Percentiles rank a stretch among this genome's conserved stretches.
phyloP scores from a whole-genome alignment of 2,797 vertebrate species.

The Octomys mimax region DNA sequence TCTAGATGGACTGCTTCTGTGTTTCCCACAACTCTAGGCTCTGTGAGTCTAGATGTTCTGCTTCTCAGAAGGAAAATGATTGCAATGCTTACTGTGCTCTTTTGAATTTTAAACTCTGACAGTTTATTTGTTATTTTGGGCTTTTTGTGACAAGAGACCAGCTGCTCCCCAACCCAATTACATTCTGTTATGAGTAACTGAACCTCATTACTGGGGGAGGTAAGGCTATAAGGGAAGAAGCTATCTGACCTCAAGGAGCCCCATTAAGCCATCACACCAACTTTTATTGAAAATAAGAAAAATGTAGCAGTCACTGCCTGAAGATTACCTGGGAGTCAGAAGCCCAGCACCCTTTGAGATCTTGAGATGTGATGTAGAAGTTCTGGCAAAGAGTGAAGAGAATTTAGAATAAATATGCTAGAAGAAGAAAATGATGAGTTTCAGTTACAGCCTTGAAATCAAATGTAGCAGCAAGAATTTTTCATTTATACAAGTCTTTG shows the following conservation, averaged over 20 bases:
- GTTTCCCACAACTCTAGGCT: background rate
- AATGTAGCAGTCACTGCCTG: background rate
- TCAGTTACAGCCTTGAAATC: slow-evolving; percentile 10
- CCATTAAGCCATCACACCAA: background rate
- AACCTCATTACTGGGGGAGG: background rate
- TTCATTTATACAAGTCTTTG: background rate
- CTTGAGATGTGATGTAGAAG: background rate
- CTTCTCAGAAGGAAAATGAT: background rate
- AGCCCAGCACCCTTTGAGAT: background rate
- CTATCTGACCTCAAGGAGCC: background rate
- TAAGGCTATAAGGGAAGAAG: background rate
- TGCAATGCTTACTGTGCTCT: background rate
- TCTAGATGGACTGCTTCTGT: background rate
- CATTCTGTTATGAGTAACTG: background rate
- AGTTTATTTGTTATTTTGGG: background rate
- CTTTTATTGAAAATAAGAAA: background rate
- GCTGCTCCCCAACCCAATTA: background rate
- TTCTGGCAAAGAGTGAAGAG: background rate
- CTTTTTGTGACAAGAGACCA: background rate
- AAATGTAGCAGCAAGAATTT: background rate
- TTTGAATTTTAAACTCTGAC: background rate
- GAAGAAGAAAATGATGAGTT: background rate
- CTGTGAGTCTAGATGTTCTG: background rate
- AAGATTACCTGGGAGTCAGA: background rate
- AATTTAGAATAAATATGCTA: background rate